Base-by-base conservation (phyloP, 2,113 vertebrate species). In the Leptobrachium leishanense region DNA sequence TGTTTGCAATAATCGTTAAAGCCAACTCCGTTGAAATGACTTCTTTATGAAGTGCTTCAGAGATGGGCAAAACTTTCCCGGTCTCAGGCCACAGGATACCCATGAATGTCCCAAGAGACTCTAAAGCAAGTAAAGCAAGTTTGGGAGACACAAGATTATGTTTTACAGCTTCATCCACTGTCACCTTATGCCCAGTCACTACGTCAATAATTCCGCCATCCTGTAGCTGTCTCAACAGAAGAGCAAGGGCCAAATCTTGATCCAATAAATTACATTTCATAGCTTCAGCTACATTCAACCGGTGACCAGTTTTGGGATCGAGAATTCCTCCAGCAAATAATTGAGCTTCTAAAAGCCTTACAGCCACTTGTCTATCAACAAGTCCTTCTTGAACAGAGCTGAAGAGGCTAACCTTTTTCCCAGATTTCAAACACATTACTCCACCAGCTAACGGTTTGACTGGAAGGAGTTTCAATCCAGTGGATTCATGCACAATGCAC, bases 241-340 rank as follows among this genome's bases (percentile, higher is more conserved):
- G 90, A 0, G 92, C 86, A 83, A 94, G 94, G 2, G 95, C 96
- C 84, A 97, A 84, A 79, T 98, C 96, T 84, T 94, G 95, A 43
- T 98, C 96, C 66, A 99, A 89, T 69, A 98, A 87, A 53, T 89
- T 85, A 6, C 93, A 91, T 74, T 89, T 88, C 74, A 96, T 75
- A 0, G 96, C 96, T 68, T 97, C 95, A 0, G 91, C 87, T 55
- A 97, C 86, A 0, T 90, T 94, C 74, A 98, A 87, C 41, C 94
- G 91, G 82, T 95, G 95, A 10, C 96, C 95, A 1, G 96, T 95
- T 77, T 94, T 92, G 13, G 96, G 95, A 84, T 99, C 97, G n/a
- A 88, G 88, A 59, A 99, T 96, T 81, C 97, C 97, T 12, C 97
- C 96, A 10, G 97, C 95, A 86, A 96, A 94, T n/a, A 99, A 92